Evolutionary conservation across 2,797 vertebrate species (phyloP).

Genomic region (Oryzias sinensis): DNA sequence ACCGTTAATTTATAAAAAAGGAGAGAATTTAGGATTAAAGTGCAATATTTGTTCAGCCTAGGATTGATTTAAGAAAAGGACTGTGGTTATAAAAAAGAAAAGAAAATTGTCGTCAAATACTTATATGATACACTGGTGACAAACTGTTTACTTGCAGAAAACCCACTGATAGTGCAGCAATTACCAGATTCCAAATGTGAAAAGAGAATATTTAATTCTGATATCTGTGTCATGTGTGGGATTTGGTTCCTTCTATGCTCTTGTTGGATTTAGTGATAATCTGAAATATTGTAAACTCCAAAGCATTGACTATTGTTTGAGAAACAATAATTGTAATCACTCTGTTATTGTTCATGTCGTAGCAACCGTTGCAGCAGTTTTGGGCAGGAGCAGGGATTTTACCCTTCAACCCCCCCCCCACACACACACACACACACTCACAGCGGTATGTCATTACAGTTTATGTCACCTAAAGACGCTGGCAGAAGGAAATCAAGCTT

Average conservation of each 20-base stretch:
- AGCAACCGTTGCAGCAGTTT: constrained; percentile 2
- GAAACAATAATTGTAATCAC: neutral
- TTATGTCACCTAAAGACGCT: constrained; percentile 49
- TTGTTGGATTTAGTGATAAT: neutral
- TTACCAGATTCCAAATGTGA: too few relatives aligned
- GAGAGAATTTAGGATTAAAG: too few relatives aligned
- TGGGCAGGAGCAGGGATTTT: constrained; percentile 12
- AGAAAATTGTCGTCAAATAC: too few relatives aligned
- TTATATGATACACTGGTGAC: too few relatives aligned
- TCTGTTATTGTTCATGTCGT: neutral
- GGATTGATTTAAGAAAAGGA: neutral
- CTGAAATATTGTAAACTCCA: neutral
- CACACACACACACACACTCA: constrained; percentile 28
- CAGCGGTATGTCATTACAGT: constrained; percentile 42
- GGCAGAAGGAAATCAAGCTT: constrained; percentile 68
- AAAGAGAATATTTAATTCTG: too few relatives aligned
- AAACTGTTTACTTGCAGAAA: too few relatives aligned
- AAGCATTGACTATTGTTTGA: neutral
- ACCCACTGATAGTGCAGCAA: too few relatives aligned
- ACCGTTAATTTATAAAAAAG: too few relatives aligned
- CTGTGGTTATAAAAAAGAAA: neutral
- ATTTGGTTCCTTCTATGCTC: too few relatives aligned
- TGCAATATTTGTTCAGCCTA: too few relatives aligned
- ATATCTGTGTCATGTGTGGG: too few relatives aligned
- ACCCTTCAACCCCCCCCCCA: constrained; percentile 21